Evolutionary conservation across 2,113 vertebrate genomes (phyloP).

Genomic region (Prolemur simus): DNA sequence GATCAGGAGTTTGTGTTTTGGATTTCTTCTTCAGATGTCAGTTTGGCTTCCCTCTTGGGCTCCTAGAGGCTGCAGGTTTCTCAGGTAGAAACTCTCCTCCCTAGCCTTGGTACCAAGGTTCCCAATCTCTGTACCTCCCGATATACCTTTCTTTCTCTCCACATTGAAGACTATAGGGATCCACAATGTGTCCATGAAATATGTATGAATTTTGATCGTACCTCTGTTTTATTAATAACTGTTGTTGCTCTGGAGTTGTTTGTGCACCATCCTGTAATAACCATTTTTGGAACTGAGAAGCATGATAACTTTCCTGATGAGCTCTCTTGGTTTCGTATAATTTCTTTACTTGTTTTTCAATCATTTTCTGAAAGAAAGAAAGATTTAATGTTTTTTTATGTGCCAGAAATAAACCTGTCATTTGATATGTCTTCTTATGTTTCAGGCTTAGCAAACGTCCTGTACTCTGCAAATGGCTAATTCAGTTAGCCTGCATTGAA

Average conservation of each 20-base stretch:
- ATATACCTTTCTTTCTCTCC: background rate
- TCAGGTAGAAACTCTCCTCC: background rate
- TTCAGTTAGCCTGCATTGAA: slow-evolving; percentile 28
- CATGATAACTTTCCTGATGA: background rate
- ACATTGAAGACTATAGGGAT: background rate
- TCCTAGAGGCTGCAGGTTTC: background rate
- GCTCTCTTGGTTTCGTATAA: background rate
- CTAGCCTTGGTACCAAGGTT: slow-evolving; percentile 1
- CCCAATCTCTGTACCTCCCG: background rate
- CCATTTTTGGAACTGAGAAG: slow-evolving; percentile 47
- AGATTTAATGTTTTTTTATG: background rate
- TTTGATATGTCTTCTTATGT: slow-evolving; percentile 11
- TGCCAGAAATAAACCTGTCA: slow-evolving; percentile 16
- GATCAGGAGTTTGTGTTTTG: background rate
- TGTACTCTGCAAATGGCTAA: slow-evolving; percentile 34
- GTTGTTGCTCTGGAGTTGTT: background rate
- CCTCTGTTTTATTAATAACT: slow-evolving; percentile 46
- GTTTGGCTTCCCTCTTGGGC: slow-evolving; percentile 12
- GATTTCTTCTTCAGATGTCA: slow-evolving; percentile 28
- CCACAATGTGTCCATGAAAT: background rate
- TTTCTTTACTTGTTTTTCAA: slow-evolving; percentile 51
- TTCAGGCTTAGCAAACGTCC: slow-evolving; percentile 26
- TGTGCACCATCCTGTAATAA: slow-evolving; percentile 33
- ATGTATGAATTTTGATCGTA: slow-evolving; percentile 6
- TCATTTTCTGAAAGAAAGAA: slow-evolving; percentile 65